Percentiles rank a stretch among this genome's conserved stretches.
These are phyloP conservation scores for Epinotia nisella DNA, from an alignment of 2,888 invertebrate species.

Conservation along the genomic window DNA sequence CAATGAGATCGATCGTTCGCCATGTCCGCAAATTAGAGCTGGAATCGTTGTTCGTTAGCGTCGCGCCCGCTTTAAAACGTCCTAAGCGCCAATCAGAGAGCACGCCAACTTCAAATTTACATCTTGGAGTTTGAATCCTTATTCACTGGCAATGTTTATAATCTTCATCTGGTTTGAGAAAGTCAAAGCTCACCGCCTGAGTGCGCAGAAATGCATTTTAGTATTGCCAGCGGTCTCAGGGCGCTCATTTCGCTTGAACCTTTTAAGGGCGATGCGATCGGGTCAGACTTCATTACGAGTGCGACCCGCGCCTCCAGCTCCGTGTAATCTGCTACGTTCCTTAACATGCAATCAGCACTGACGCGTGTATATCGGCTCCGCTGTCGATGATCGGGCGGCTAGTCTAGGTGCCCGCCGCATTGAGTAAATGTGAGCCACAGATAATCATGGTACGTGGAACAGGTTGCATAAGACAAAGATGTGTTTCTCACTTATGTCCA, in stretches of 20 bases:
- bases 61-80: slow-evolving; percentile 50
- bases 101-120: slow-evolving; percentile 52
- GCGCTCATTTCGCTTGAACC: slow-evolving; percentile 67
- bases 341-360: slow-evolving; percentile 36
- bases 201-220: slow-evolving; percentile 74
- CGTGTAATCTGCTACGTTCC: slow-evolving; percentile 11
- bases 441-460: no score
- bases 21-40: slow-evolving; percentile 84
- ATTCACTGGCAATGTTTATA: slow-evolving; percentile 55
- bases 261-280: slow-evolving; percentile 58
- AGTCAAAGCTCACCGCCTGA: slow-evolving; percentile 74
- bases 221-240: slow-evolving; percentile 67
- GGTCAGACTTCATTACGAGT: slow-evolving; percentile 69
- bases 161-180: slow-evolving; percentile 68
- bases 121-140: slow-evolving; percentile 41
- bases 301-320: slow-evolving; percentile 46
- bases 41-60: slow-evolving; percentile 82
- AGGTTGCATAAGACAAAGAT: no score
- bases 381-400: slow-evolving; percentile 23
- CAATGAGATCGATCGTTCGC: slow-evolving; percentile 83
- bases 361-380: slow-evolving; percentile 25
- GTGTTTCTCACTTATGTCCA: no score
- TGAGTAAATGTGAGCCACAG: not conserved
- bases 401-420: slow-evolving; percentile 15
- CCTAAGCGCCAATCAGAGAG: slow-evolving; percentile 53